Evolutionary conservation across 2,797 vertebrate species (phyloP), one percentile per base, ranked within the genome.

Genomic region (Ataeniobius toweri): DNA sequence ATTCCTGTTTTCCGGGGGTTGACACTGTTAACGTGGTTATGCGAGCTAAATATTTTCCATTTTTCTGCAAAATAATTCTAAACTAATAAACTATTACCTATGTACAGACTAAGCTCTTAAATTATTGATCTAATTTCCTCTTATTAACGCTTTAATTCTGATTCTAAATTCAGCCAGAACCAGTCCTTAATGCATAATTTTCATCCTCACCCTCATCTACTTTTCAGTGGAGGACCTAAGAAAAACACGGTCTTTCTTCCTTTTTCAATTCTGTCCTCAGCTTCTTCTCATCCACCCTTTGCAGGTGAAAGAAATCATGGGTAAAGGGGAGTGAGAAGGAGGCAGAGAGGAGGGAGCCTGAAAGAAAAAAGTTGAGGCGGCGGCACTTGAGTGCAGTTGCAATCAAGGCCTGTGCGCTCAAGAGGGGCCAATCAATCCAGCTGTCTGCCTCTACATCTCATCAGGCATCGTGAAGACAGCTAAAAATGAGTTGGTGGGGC

Each of bases 341-440:
- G 46, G 20, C n/a, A 68, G 72, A 82, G 70, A 80, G 75, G 56
- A 81, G 83, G 75, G 67, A 77, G 73, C 13, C 46, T 70, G n/a
- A 41, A 71, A 79, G 67, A 73, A 77, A 70, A 80, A 77, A 85
- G 71, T 39, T 53, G n/a, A 70, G 36, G 48, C 26, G 56, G 74
- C 53, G 2, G 78, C 79, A 86, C 88, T 92, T 72, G 84, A 93
- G 88, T 87, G 89, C 80, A 69, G 88, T 86, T 91, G 90, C 89
- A 94, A 93, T 93, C 93, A 94, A 90, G 90, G 90, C 77, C 84
- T 85, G 87, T 76, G 84, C 46, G 70, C 88, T 92, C 81, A 83
- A 92, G 90, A 92, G 91, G 89, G 86, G 83, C 86, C 90, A 93
- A 94, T 93, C 92, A 92, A 90, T 89, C 81, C 86, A 72, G 79